These are phyloP conservation scores for Pelodiscus sinensis DNA, from an alignment of 2,113 vertebrate species.

Conservation along the genomic window DNA sequence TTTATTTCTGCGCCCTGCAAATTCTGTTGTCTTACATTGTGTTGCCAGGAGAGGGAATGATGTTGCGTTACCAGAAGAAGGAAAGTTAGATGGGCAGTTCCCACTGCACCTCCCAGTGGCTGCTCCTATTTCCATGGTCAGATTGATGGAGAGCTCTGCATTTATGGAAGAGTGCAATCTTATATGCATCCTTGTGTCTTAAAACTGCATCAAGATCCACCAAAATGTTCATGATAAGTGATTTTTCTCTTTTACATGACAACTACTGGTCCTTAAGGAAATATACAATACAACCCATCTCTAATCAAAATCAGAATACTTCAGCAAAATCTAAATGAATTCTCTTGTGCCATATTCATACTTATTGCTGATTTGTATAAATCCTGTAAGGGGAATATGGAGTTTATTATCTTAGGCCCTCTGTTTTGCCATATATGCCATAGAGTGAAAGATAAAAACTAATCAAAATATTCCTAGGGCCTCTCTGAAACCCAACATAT, in stretches of 20 bases:
- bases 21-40: not conserved
- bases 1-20: not conserved
- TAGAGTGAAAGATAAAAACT: slow-evolving; percentile 28
- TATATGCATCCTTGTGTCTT: not conserved
- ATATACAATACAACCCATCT: not conserved
- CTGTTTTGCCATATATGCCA: not conserved
- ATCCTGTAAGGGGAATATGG: not conserved
- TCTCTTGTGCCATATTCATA: not conserved
- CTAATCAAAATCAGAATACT: not conserved
- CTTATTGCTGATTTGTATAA: not conserved
- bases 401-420: slow-evolving; percentile 41
- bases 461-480: slow-evolving; percentile 22
- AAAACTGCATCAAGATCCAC: not conserved
- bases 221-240: not conserved
- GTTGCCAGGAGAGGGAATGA: too few species aligned
- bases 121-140: not conserved
- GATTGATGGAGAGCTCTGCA: not conserved
- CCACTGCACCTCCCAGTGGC: not conserved
- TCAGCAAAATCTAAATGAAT: not conserved
- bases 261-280: not conserved
- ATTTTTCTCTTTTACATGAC: not conserved
- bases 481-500: slow-evolving; percentile 11
- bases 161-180: not conserved
- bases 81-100: not conserved
- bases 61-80: not conserved